Conservation (phyloP, 2,888 invertebrate species). For the Neoascia interrupta region DNA sequence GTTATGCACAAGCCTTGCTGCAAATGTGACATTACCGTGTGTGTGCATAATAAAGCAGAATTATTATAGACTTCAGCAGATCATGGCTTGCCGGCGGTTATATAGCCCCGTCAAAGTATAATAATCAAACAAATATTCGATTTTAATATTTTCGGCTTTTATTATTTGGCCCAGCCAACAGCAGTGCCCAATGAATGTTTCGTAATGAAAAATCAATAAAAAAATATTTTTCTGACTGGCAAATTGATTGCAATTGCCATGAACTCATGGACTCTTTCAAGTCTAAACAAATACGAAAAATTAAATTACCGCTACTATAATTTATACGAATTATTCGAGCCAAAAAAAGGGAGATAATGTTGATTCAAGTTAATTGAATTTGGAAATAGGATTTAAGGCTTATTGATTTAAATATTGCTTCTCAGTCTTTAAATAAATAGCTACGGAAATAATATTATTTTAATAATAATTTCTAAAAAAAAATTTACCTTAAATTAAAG, state of each 20-base stretch:
- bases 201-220: slow-evolving; percentile 55
- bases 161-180: not conserved
- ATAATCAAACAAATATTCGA: slow-evolving; percentile 18
- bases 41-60: slow-evolving; percentile 16
- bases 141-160: slow-evolving; percentile 33
- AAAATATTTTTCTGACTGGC: slow-evolving; percentile 45
- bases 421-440: too few relatives aligned
- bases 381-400: too few relatives aligned
- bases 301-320: slow-evolving; percentile 28
- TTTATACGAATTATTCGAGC: slow-evolving; percentile 15
- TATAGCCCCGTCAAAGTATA: slow-evolving; percentile 13
- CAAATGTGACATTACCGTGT: slow-evolving; percentile 3
- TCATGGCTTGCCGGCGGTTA: not conserved
- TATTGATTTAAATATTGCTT: too few relatives aligned
- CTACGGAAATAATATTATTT: too few relatives aligned
- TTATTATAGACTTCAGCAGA: slow-evolving; percentile 21
- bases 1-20: too few relatives aligned
- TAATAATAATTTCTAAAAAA: too few relatives aligned
- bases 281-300: slow-evolving; percentile 31
- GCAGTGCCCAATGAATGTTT: slow-evolving; percentile 23
- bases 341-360: slow-evolving; percentile 2
- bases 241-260: slow-evolving; percentile 48
- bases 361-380: slow-evolving; percentile 44
- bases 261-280: not conserved
- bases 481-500: too few relatives aligned